phyloP scores from a whole-genome alignment of 1,140 invertebrate genomes.

The Araneus ventricosus region DNA sequence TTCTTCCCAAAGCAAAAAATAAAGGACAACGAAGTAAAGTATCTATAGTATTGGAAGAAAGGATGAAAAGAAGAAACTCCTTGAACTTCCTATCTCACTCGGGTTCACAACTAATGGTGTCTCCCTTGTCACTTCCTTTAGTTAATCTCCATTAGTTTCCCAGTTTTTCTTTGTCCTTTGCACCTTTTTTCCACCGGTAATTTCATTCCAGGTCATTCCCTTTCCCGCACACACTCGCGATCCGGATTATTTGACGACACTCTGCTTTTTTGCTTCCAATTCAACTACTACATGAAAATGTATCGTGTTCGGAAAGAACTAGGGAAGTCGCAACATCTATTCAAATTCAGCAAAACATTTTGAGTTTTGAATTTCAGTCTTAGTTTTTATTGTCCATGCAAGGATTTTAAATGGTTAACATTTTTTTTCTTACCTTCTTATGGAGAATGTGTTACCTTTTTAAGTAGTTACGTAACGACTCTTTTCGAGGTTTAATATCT shows the following conservation, averaged over 20 bases:
- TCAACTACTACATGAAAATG: not conserved
- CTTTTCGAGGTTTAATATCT: no score
- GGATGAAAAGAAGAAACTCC: conserved; percentile 51
- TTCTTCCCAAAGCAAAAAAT: not conserved
- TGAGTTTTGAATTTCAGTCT: no score
- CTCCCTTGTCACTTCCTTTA: conserved; percentile 73
- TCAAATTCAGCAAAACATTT: not conserved
- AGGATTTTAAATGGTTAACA: no score
- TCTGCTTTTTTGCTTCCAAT: conserved; percentile 21
- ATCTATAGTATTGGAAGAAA: conserved; percentile 24
- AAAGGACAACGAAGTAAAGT: not conserved
- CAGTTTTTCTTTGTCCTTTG: conserved; percentile 67
- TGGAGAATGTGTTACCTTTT: no score
- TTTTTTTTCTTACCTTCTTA: no score
- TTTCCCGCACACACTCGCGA: conserved; percentile 17
- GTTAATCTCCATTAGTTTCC: conserved; percentile 75
- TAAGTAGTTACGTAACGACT: no score
- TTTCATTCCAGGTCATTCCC: conserved; percentile 71
- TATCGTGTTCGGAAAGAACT: not conserved
- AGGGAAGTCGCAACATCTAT: not conserved
- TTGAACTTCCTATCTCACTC: conserved; percentile 72
- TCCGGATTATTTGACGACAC: conserved; percentile 68
- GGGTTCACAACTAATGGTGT: conserved; percentile 73
- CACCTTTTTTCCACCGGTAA: conserved; percentile 66
- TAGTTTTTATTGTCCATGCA: no score